A percentile compares a stretch with the other conserved stretches of the same genome.
These are phyloP conservation scores for Chymomyza amoena DNA, from an alignment of 2,888 invertebrate genomes.

Conservation along the genomic window DNA sequence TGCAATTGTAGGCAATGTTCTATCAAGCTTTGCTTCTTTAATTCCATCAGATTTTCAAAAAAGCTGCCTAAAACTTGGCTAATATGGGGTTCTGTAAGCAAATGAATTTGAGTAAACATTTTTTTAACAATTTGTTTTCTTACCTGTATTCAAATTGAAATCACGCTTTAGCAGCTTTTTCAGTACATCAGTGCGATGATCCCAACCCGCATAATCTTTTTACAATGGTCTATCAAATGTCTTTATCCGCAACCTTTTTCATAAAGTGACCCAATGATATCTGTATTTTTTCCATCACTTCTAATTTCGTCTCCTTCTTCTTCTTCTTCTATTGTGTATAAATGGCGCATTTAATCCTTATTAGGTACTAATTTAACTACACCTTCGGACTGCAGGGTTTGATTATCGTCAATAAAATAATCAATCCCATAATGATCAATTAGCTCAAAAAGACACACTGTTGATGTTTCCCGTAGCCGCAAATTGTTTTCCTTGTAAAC, in stretches of 20 bases:
- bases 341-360: conserved; percentile 73
- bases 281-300: conserved; percentile 70
- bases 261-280: conserved; percentile 77
- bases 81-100: conserved; percentile 67
- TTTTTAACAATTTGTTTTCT: not conserved
- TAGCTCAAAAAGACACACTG: too few relatives aligned
- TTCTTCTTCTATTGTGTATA: conserved; percentile 76
- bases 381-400: too few relatives aligned
- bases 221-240: too few relatives aligned
- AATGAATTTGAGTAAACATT: not conserved
- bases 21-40: conserved; percentile 73
- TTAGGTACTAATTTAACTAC: conserved; percentile 25
- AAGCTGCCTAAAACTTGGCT: conserved; percentile 78
- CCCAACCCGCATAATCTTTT: too few relatives aligned
- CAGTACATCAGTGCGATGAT: conserved; percentile 74
- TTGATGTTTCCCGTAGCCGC: too few relatives aligned
- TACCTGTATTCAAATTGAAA: conserved; percentile 88
- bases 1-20: conserved; percentile 82
- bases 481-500: too few relatives aligned
- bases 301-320: conserved; percentile 76
- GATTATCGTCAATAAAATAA: too few relatives aligned
- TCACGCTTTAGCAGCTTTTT: conserved; percentile 85
- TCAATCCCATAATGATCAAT: too few relatives aligned
- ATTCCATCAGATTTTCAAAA: conserved; percentile 73
- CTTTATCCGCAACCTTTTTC: too few relatives aligned